Percentiles rank a stretch among this genome's conserved stretches.
Evolutionary conservation across 2,113 vertebrate species (phyloP).

Genomic region (Anarrhichthys ocellatus): DNA sequence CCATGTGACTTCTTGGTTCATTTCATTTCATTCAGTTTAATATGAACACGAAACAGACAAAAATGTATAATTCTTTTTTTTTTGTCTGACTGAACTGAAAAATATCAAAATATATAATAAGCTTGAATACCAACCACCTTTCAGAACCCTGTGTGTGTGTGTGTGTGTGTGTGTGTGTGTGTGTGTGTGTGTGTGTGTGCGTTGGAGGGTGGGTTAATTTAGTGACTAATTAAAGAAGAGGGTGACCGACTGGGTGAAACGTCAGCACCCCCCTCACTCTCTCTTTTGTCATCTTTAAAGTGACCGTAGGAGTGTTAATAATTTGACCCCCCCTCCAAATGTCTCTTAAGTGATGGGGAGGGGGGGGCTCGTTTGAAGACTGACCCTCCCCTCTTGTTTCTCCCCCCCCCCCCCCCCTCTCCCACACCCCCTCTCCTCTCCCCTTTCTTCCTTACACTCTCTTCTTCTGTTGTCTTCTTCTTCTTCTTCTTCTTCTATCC

Average conservation of each 20-base stretch:
- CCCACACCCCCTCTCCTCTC: not conserved
- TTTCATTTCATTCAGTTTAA: not conserved
- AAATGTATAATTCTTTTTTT: no score
- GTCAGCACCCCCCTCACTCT: conserved; percentile 71
- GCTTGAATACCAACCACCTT: not conserved
- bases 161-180: conserved; percentile 10
- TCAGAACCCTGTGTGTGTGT: not conserved
- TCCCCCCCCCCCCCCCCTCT: conserved; percentile 1
- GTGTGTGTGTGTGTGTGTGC: conserved; percentile 20
- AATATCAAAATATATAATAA: not conserved
- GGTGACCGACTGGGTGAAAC: conserved; percentile 77
- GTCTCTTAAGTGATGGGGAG: conserved; percentile 78
- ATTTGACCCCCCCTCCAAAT: conserved; percentile 74
- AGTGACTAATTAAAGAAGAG: conserved; percentile 85
- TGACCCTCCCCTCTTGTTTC: conserved; percentile 69
- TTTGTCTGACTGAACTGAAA: not conserved
- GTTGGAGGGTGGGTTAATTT: conserved; percentile 71
- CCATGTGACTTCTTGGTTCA: not conserved
- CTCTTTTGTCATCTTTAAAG: conserved; percentile 85
- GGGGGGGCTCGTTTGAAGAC: conserved; percentile 67
- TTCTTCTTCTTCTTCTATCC: conserved; percentile 71
- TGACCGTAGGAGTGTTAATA: conserved; percentile 84
- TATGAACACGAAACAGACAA: no score
- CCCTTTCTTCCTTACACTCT: conserved; percentile 55
- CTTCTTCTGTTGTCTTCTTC: conserved; percentile 50